phyloP scores from a whole-genome alignment of 2,113 vertebrate genomes.

The Pardalotus punctatus region DNA sequence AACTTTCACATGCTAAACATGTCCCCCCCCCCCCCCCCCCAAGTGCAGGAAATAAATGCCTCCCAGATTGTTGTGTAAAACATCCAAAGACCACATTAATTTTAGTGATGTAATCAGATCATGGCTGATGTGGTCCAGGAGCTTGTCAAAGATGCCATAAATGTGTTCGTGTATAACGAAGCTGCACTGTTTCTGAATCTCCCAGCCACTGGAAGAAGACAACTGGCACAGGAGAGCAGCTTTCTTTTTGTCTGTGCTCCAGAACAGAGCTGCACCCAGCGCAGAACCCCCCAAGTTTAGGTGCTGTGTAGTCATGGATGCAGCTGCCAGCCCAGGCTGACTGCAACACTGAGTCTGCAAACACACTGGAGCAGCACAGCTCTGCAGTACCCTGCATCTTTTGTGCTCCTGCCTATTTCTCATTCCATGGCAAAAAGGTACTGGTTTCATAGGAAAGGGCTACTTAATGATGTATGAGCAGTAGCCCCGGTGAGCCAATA shows the following conservation, averaged over 20 bases:
- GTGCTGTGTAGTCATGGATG: not conserved
- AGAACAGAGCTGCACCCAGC: not conserved
- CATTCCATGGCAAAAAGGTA: not conserved
- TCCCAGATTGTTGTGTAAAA: conserved; percentile 41
- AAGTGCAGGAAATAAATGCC: conserved; percentile 24
- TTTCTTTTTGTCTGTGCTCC: not conserved
- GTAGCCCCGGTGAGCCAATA: not conserved
- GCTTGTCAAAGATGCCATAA: conserved; percentile 38
- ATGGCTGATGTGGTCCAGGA: conserved; percentile 58
- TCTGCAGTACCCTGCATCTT: not conserved
- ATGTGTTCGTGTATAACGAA: conserved; percentile 4
- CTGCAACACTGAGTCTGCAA: not conserved
- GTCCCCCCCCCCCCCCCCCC: not conserved
- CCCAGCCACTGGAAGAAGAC: not conserved
- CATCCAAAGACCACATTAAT: conserved; percentile 46
- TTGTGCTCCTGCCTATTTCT: not conserved
- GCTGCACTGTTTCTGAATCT: not conserved
- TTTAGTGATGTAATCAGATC: conserved; percentile 47
- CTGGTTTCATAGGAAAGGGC: not conserved
- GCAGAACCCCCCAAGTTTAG: not conserved
- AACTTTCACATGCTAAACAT: conserved; percentile 72
- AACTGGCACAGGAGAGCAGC: not conserved
- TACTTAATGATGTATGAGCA: not conserved
- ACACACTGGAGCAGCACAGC: not conserved
- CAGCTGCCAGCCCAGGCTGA: not conserved